phyloP scores from a whole-genome alignment of 2,113 vertebrate species.

The Nestor notabilis region DNA sequence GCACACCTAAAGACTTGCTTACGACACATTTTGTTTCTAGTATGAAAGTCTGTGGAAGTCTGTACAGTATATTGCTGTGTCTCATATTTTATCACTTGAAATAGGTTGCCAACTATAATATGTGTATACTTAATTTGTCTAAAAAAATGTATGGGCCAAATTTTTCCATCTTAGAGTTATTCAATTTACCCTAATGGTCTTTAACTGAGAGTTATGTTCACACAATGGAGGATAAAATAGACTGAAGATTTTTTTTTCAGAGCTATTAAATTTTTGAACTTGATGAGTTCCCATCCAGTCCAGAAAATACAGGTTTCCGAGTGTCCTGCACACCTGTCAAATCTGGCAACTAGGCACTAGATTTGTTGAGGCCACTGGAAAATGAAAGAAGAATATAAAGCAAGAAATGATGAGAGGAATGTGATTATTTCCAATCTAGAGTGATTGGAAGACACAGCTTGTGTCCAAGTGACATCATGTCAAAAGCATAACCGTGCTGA shows the following conservation, averaged over 20 bases:
- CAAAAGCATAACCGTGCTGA: not conserved
- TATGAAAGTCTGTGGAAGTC: not conserved
- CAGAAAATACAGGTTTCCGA: not conserved
- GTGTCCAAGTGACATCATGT: not conserved
- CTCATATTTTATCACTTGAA: conserved; percentile 23
- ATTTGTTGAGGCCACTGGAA: not conserved
- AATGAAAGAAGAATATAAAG: not conserved
- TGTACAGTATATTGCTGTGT: not conserved
- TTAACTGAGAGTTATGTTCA: conserved; percentile 74
- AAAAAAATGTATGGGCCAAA: conserved; percentile 57
- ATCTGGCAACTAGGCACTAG: conserved; percentile 3
- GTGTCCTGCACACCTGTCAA: not conserved
- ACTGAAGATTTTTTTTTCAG: conserved; percentile 55
- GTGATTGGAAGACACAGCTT: not conserved
- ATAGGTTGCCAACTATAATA: conserved; percentile 26
- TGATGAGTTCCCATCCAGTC: not conserved
- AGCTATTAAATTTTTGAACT: conserved; percentile 52
- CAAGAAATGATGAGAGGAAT: conserved; percentile 2
- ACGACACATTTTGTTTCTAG: not conserved
- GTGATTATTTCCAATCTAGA: not conserved
- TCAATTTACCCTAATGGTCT: conserved; percentile 78
- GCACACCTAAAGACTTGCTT: not conserved
- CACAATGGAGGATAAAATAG: conserved; percentile 56
- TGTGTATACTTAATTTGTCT: conserved; percentile 58
- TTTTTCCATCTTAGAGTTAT: conserved; percentile 62